Evolutionary conservation across 2,797 vertebrate species (phyloP).

Genomic region (Bradypus variegatus): DNA sequence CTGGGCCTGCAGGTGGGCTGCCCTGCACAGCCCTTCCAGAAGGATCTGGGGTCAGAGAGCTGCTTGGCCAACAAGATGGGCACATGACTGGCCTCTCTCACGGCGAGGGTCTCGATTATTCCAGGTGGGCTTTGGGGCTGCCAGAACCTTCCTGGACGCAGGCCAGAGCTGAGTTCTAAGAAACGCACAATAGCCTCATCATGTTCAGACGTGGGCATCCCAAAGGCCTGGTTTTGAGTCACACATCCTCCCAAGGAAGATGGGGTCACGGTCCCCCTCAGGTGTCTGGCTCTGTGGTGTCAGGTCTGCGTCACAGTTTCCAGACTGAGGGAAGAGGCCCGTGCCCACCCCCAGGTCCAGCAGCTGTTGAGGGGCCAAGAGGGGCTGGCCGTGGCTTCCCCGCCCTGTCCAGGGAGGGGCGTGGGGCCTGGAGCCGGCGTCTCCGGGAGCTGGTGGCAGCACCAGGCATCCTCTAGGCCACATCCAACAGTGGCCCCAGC

Average conservation of each 20-base stretch:
- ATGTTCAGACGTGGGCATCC: no score
- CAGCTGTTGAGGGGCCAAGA: no score
- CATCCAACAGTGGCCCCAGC: no score
- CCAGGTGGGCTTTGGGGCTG: background rate
- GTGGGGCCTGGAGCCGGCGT: no score
- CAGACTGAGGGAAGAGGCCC: background rate
- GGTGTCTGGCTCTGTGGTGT: background rate
- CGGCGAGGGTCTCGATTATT: fast-evolving
- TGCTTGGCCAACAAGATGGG: background rate
- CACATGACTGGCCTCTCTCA: background rate
- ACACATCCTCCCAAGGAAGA: background rate
- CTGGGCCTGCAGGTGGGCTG: background rate
- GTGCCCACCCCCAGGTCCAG: background rate
- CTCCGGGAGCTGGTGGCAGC: no score
- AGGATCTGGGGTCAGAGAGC: background rate
- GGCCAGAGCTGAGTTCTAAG: no score
- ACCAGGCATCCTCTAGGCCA: no score
- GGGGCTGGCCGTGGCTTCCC: no score
- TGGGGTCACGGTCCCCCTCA: fast-evolving
- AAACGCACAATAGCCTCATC: no score
- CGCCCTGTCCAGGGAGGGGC: no score
- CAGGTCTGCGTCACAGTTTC: background rate
- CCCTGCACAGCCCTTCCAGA: no score
- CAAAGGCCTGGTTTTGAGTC: fast-evolving
- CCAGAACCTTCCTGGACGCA: background rate